phyloP scores from a whole-genome alignment of 2,113 vertebrate species.

The Oxyruncus cristatus region DNA sequence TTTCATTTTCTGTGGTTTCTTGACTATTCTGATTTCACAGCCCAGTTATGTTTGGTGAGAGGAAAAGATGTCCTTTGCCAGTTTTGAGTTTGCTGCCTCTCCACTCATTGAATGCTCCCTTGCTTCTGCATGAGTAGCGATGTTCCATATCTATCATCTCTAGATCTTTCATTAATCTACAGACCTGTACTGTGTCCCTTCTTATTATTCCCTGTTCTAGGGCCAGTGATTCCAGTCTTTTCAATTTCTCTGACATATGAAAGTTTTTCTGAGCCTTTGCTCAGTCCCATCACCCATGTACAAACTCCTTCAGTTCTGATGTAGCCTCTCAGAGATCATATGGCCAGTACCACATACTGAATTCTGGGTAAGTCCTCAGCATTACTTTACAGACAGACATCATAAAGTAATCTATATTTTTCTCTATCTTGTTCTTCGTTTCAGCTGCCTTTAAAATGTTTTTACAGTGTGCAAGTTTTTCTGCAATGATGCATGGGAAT shows the following conservation, averaged over 20 bases:
- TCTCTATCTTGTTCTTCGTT: background rate
- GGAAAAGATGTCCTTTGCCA: background rate
- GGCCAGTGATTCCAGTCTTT: background rate
- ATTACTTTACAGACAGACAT: background rate
- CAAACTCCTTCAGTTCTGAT: background rate
- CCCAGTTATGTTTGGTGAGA: background rate
- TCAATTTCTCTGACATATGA: background rate
- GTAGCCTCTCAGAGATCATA: background rate
- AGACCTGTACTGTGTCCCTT: background rate
- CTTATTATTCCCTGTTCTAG: background rate
- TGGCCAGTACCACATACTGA: background rate
- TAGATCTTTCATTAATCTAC: background rate
- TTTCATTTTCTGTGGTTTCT: background rate
- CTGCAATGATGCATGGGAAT: background rate
- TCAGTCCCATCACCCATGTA: background rate
- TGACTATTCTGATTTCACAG: background rate
- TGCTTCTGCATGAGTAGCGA: background rate
- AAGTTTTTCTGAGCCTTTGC: background rate
- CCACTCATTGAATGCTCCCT: background rate
- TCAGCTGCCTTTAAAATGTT: background rate
- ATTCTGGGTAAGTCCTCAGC: background rate
- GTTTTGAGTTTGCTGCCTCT: background rate
- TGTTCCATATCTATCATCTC: background rate
- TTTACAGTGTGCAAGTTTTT: background rate
- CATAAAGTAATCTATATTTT: background rate